Percentiles rank a stretch among this genome's conserved stretches.
phyloP scores from a whole-genome alignment of 2,888 invertebrate species.

The Carcina quercana region DNA sequence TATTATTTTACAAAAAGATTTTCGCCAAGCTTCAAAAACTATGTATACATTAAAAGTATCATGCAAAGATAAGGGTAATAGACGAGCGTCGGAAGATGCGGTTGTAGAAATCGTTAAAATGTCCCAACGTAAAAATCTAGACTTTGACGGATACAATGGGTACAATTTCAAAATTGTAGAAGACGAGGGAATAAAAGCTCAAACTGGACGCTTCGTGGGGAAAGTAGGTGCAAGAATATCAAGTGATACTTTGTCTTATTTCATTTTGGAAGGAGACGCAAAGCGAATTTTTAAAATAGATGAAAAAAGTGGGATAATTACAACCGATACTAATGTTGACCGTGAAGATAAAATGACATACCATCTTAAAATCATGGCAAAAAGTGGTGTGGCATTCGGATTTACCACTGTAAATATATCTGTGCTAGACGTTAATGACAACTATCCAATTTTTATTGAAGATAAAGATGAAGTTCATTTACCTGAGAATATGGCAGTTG shows the following conservation, averaged over 20 bases:
- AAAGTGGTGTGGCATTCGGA: conserved; percentile 83
- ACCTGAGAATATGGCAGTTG: conserved; percentile 93
- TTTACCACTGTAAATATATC: conserved; percentile 86
- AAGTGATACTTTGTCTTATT: conserved; percentile 81
- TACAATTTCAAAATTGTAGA: conserved; percentile 90
- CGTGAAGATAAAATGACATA: conserved; percentile 87
- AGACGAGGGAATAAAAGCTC: conserved; percentile 80
- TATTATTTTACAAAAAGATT: conserved; percentile 78
- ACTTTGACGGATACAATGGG: conserved; percentile 83
- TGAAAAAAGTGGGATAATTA: conserved; percentile 84
- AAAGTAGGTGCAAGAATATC: conserved; percentile 78
- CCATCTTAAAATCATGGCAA: conserved; percentile 86
- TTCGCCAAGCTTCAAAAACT: conserved; percentile 78
- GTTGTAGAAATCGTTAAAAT: conserved; percentile 86
- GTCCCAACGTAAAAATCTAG: conserved; percentile 80
- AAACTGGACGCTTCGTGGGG: conserved; percentile 83
- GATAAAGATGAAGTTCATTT: conserved; percentile 87
- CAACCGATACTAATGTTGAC: conserved; percentile 86
- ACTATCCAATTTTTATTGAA: conserved; percentile 87
- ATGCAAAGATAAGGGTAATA: conserved; percentile 87
- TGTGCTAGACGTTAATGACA: conserved; percentile 92
- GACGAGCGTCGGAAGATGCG: conserved; percentile 82
- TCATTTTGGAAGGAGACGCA: conserved; percentile 87
- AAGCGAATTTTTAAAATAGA: conserved; percentile 86
- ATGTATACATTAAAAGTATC: conserved; percentile 84